Base-by-base conservation (phyloP, 2,113 vertebrate genomes). In the Psilopogon haemacephalus region DNA sequence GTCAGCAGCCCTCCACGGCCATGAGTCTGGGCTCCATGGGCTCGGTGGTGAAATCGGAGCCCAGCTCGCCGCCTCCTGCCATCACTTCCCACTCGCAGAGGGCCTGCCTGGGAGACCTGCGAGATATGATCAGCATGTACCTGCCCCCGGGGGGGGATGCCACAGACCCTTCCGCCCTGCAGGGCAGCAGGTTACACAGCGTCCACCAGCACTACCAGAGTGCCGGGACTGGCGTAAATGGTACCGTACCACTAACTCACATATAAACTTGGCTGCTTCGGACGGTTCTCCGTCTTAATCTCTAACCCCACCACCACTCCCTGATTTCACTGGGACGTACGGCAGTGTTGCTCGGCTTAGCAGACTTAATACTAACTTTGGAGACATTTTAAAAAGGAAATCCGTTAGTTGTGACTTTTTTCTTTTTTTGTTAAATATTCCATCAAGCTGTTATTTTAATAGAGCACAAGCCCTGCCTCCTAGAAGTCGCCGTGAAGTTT, bases 41-140 rank as follows among this genome's bases (percentile, higher is more conserved):
- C 69, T 98, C 98, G 6, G 98, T 99, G 94, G 99, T 99, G 95
- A 99, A 99, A 97, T 98, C 98, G 14, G 99, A 99, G 97, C 98
- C 99, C 76, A 99, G 99, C 97, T 99, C 99, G 6, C 99, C 99
- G 56, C 99, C 99, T 18, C 99, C 98, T 54, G 98, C 99, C 96
- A 98, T 99, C 97, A 96, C 98, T 23, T 99, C 99, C 75, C 99
- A 99, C 97, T 99, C 99, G 58, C 99, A 99, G 97, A 97, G 99
- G 88, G 99, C 99, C 87, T 99, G 99, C 93, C 97, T 99, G 95
- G 99, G 99, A 73, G 99, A 99, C 97, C 98, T 99, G 98, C 97
- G 99, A 98, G 99, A 99, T 96, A 99, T 99, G 99, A 99, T 99
- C 97, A 99, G 99, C 98, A 99, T 99, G 99, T 99, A 99, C 96